phyloP scores from a whole-genome alignment of 2,888 invertebrate species.

The Drosophila atripex region DNA sequence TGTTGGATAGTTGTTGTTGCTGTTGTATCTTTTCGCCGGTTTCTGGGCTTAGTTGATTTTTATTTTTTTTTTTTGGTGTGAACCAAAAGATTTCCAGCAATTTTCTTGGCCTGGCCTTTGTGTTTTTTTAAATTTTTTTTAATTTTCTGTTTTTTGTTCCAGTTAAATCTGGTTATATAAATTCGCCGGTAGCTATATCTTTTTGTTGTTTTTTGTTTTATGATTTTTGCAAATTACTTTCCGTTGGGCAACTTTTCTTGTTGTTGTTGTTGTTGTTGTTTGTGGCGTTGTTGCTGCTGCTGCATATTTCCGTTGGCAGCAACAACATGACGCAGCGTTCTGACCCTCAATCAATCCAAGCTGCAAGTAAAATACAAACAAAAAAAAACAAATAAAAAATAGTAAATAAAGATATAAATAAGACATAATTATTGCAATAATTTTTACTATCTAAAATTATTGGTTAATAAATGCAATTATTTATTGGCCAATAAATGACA shows the following conservation, averaged over 20 bases:
- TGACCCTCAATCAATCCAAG: slow-evolving; percentile 37
- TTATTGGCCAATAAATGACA: slow-evolving; percentile 8
- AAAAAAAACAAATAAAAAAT: background rate
- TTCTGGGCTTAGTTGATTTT: slow-evolving; percentile 2
- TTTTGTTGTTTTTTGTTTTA: slow-evolving; percentile 10
- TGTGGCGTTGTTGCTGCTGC: slow-evolving; percentile 34
- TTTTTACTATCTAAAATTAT: slow-evolving; percentile 33
- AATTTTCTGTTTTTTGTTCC: slow-evolving; percentile 23
- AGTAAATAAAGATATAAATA: background rate
- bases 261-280: slow-evolving; percentile 29
- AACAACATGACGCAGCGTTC: slow-evolving; percentile 70
- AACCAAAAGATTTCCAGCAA: slow-evolving; percentile 30
- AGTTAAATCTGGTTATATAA: slow-evolving; percentile 19
- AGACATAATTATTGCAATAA: slow-evolving; percentile 8
- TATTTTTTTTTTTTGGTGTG: slow-evolving; percentile 26
- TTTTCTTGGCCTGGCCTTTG: slow-evolving; percentile 39
- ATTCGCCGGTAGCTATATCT: slow-evolving; percentile 26
- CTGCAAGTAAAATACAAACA: slow-evolving; percentile 17
- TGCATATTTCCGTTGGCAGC: slow-evolving; percentile 56
- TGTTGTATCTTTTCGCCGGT: slow-evolving; percentile 25
- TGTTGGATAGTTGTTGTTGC: slow-evolving; percentile 30
- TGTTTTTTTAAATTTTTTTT: background rate
- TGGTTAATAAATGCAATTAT: slow-evolving; percentile 36
- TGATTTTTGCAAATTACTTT: slow-evolving; percentile 42
- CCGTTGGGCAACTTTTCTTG: slow-evolving; percentile 27